These are phyloP conservation scores for Muraenolepis orangiensis DNA, from an alignment of 2,797 vertebrate genomes.

Conservation along the genomic window DNA sequence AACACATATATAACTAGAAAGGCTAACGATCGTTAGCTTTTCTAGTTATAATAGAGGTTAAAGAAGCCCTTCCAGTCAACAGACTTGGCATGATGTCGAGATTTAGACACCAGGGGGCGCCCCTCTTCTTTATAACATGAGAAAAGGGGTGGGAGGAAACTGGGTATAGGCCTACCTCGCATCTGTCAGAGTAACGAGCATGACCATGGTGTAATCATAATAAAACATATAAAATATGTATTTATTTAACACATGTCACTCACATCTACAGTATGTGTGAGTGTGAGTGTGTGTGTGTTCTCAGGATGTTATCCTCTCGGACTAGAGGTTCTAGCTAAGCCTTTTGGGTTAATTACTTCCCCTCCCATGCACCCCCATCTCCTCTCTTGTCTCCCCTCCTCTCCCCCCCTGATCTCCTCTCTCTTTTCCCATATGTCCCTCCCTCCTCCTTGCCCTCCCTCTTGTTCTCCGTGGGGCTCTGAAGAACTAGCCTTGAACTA, in stretches of 20 bases:
- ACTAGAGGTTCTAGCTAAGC: neutral
- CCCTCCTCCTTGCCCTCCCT: neutral
- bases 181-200: neutral
- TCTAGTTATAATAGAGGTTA: neutral
- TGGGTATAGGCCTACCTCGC: no score
- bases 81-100: neutral
- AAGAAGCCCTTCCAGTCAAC: neutral
- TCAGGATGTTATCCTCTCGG: neutral
- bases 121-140: neutral
- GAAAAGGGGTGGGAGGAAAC: neutral
- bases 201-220: neutral
- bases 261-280: neutral
- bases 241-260: neutral
- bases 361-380: neutral
- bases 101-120: slow-evolving; percentile 1
- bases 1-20: neutral
- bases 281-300: neutral
- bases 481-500: neutral
- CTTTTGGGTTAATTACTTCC: neutral
- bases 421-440: neutral
- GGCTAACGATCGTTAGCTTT: neutral
- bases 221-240: neutral
- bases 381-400: neutral
- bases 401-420: neutral
- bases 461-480: neutral